phyloP scores from a whole-genome alignment of 2,113 vertebrate species.

The Cacatua alba region DNA sequence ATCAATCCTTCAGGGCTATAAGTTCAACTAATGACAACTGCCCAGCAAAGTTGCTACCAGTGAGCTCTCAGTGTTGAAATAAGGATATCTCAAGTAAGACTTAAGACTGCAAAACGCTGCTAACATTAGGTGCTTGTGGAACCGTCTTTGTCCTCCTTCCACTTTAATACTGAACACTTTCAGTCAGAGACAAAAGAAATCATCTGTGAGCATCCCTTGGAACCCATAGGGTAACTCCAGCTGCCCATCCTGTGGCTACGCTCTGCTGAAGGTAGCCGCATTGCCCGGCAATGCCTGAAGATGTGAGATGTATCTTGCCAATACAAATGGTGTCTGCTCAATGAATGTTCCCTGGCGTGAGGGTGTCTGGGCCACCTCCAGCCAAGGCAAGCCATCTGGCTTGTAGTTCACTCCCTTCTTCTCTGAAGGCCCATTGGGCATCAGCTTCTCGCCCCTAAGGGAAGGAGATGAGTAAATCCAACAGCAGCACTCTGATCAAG shows the following conservation, averaged over 20 bases:
- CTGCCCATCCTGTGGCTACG: neutral
- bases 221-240: neutral
- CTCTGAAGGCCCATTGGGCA: neutral
- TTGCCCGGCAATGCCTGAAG: neutral
- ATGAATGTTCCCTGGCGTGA: neutral
- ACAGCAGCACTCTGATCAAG: neutral
- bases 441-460: fast-evolving
- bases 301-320: neutral
- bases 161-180: neutral
- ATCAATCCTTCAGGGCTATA: neutral
- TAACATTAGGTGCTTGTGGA: neutral
- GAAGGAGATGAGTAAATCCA: neutral
- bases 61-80: neutral
- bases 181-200: neutral
- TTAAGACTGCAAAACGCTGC: neutral
- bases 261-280: neutral
- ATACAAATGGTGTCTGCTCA: neutral
- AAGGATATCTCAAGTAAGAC: neutral
- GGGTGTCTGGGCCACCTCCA: neutral
- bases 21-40: neutral
- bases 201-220: neutral
- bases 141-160: neutral
- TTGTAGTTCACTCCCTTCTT: neutral
- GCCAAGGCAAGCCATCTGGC: neutral
- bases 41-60: neutral